phyloP scores from a whole-genome alignment of 2,113 vertebrate genomes.

The Regulus satrapa region DNA sequence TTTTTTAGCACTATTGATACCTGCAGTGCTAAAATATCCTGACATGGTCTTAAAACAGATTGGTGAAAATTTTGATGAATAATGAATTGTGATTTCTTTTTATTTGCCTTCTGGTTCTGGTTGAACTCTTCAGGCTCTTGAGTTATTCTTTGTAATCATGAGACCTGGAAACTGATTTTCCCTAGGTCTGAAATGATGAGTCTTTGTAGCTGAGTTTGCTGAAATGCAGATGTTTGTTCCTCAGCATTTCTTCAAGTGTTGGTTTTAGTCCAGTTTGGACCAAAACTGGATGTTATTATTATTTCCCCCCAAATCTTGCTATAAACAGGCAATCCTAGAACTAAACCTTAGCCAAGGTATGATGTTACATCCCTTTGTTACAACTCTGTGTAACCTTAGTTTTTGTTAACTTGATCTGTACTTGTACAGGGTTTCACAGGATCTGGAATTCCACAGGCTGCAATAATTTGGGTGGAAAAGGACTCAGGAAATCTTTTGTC shows the following conservation, averaged over 20 bases:
- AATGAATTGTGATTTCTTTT: conserved; percentile 46
- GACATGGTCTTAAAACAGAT: conserved; percentile 21
- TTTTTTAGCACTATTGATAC: not conserved
- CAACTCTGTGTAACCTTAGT: not conserved
- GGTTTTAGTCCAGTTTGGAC: conserved; percentile 1
- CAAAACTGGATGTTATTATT: not conserved
- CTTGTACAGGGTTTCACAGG: not conserved
- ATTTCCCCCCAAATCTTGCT: not conserved
- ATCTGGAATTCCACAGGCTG: not conserved
- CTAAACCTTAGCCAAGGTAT: not conserved
- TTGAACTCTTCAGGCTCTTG: conserved; percentile 11
- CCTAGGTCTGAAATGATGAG: not conserved
- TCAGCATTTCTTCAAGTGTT: not conserved
- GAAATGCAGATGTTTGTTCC: conserved; percentile 1
- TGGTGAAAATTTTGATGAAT: conserved; percentile 34
- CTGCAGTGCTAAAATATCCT: conserved; percentile 24
- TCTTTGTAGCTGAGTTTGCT: conserved; percentile 23
- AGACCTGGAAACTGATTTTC: not conserved
- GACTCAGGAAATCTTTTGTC: not conserved
- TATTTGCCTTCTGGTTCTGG: conserved; percentile 28
- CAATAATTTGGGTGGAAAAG: not conserved
- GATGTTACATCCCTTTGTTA: not conserved
- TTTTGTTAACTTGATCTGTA: not conserved
- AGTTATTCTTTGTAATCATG: not conserved
- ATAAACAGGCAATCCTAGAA: not conserved